A percentile compares a stretch with the other conserved stretches of the same genome.
Evolutionary conservation across 2,888 invertebrate genomes (phyloP).

Genomic region (Acanthococcus lagerstroemiae): DNA sequence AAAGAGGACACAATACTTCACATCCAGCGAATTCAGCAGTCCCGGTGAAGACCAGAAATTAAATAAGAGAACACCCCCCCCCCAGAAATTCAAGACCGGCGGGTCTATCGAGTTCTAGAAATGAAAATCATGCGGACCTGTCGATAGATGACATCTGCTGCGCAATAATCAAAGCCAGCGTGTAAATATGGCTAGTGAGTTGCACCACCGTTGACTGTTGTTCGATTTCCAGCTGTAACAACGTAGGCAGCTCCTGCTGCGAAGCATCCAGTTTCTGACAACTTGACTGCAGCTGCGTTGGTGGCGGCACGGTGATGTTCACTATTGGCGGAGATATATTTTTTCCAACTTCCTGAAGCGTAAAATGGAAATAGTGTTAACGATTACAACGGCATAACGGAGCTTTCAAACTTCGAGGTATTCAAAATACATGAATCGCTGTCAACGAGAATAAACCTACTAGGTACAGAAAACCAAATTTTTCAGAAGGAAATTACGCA

Average conservation of each 20-base stretch:
- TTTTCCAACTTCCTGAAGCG: constrained; percentile 1
- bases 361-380: background rate
- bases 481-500: no score
- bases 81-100: no score
- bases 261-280: constrained; percentile 15
- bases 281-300: background rate
- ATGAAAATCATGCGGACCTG: constrained; percentile 44
- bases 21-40: no score
- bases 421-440: no score
- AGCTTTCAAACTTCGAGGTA: no score
- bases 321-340: background rate
- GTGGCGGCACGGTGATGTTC: constrained; percentile 3
- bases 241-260: constrained; percentile 37
- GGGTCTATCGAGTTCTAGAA: no score
- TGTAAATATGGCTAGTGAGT: constrained; percentile 77
- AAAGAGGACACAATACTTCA: no score
- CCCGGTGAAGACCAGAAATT: no score
- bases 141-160: constrained; percentile 84
- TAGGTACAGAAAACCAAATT: no score
- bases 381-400: background rate
- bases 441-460: no score
- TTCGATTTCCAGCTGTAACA: constrained; percentile 48
- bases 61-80: no score
- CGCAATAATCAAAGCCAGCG: constrained; percentile 74
- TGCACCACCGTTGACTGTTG: constrained; percentile 66